Evolutionary conservation across 2,797 vertebrate species (phyloP), one percentile per base, ranked within the genome.

Genomic region (Alauda arvensis): DNA sequence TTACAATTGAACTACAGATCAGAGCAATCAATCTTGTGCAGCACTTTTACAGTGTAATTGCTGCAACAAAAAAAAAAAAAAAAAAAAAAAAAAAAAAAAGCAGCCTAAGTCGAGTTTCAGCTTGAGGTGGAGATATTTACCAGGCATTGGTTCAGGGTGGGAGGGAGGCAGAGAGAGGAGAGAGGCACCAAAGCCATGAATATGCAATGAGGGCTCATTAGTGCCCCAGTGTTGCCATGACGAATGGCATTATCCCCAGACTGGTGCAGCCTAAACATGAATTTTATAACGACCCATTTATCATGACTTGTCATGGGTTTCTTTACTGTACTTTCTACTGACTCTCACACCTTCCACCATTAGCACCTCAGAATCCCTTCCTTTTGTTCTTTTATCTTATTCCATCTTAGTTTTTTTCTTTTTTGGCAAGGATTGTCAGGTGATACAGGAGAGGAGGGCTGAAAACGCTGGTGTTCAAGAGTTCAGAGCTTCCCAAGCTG

Each of bases 1-100:
- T 99, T 99, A 99, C 98, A 99, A 98, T 98, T 99, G 98, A 99
- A 99, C 98, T 98, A 97, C 98, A 98, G 98, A 99, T 97, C 97
- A 97, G 96, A 98, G 98, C 98, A 98, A 99, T 99, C 99, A 98
- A 99, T 99, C 99, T 99, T 98, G 97, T 97, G 97, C 96, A 98
- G 98, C 96, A 97, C 97, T 97, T 98, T 97, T 97, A 97, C 97
- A 98, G 97, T 98, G 97, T 99, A 99, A 99, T 98, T 98, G 98
- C 98, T 97, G 97, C 97, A 98, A 98, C 98, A 98, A 97, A 89
- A 76, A 68, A 93, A 92, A 77, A 87, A 86, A 93, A 87, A 18
- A 92, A 90, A 66, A 39, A 18, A 93, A 92, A 28, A 61, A 57
- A 80, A 70, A 71, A 40, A 72, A 72, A 21, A 94, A 90, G 96